phyloP scores from a whole-genome alignment of 2,113 vertebrate genomes.

The Anas platyrhynchos region DNA sequence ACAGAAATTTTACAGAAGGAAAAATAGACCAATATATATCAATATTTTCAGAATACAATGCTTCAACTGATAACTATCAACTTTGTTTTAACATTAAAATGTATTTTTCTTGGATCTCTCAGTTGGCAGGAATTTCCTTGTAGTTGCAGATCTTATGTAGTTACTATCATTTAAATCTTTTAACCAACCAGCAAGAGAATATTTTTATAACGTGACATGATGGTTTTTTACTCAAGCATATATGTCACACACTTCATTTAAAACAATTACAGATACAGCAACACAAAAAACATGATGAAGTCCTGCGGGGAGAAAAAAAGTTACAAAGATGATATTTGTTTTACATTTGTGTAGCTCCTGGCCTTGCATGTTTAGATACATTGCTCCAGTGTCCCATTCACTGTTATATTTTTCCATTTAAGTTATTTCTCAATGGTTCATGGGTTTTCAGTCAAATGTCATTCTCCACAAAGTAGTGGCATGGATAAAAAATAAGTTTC shows the following conservation, averaged over 20 bases:
- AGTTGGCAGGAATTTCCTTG: neutral
- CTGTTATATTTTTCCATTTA: neutral
- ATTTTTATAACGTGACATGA: neutral
- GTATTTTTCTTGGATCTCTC: neutral
- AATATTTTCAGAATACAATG: neutral
- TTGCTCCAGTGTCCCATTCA: neutral
- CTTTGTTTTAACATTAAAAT: neutral
- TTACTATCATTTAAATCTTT: neutral
- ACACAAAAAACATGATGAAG: neutral
- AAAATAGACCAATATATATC: neutral
- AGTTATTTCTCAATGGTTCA: neutral
- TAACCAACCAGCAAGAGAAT: neutral
- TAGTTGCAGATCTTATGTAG: neutral
- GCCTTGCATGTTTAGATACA: neutral
- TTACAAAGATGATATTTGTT: neutral
- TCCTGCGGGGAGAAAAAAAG: neutral
- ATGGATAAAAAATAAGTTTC: neutral
- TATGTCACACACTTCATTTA: neutral
- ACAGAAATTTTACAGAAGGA: neutral
- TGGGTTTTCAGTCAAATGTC: neutral
- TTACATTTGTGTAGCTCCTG: neutral
- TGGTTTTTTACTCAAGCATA: neutral
- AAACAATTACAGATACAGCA: neutral
- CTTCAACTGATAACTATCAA: neutral
- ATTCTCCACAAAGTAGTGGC: neutral